phyloP scores from a whole-genome alignment of 92 coral and sea anemone genomes.

The Desmophyllum pertusum region DNA sequence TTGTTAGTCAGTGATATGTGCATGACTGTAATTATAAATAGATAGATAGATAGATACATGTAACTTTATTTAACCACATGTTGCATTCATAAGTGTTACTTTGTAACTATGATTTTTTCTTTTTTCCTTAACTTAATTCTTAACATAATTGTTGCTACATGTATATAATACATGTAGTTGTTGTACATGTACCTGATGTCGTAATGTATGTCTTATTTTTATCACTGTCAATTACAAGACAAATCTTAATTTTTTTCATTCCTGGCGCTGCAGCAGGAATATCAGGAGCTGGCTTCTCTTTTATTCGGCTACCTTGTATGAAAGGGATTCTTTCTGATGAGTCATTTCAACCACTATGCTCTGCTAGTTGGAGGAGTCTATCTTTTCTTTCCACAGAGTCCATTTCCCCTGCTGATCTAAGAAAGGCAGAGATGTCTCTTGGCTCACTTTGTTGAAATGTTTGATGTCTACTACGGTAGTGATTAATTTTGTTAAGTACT shows the following conservation, averaged over 20 bases:
- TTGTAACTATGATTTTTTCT: neutral
- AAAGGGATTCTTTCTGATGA: slow-evolving; percentile 52
- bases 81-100: no score
- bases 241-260: neutral
- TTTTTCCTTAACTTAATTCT: neutral
- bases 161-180: no score
- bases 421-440: slow-evolving; percentile 44
- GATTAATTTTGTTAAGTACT: neutral
- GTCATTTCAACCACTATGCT: slow-evolving; percentile 47
- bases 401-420: slow-evolving; percentile 30
- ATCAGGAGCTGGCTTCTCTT: slow-evolving; percentile 49
- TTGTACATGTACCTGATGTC: neutral
- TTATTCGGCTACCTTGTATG: slow-evolving; percentile 54
- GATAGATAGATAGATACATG: no score
- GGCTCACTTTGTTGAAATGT: slow-evolving; percentile 58
- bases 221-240: no score
- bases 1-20: no score
- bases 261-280: slow-evolving; percentile 51
- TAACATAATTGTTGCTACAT: no score
- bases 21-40: no score
- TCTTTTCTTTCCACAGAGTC: slow-evolving; percentile 30
- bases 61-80: no score
- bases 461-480: slow-evolving; percentile 54
- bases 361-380: slow-evolving; percentile 52
- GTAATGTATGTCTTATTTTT: slow-evolving; percentile 7